Percentiles rank a stretch among this genome's conserved stretches.
Evolutionary conservation across 2,113 vertebrate species (phyloP).

Genomic region (Aplodontia rufa): DNA sequence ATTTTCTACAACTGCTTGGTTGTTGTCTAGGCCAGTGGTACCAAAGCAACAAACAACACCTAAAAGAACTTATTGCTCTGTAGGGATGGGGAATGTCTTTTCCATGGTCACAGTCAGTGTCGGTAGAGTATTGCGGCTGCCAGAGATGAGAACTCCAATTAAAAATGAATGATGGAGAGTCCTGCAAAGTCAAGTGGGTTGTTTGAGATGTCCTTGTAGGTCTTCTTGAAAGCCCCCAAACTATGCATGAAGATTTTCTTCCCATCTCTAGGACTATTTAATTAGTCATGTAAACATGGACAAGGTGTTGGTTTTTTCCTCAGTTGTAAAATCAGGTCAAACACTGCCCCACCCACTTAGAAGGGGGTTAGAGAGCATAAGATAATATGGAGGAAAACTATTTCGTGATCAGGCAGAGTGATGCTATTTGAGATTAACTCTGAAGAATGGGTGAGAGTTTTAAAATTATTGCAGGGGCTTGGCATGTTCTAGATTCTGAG

Average conservation of each 20-base stretch:
- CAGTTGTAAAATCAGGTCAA: neutral
- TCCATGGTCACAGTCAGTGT: neutral
- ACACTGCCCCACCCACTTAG: neutral
- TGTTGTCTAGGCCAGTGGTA: neutral
- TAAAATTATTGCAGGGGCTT: neutral
- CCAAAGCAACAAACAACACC: neutral
- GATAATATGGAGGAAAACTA: neutral
- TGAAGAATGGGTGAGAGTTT: neutral
- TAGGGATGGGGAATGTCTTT: neutral
- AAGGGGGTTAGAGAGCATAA: neutral
- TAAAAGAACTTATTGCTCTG: neutral
- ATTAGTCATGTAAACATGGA: neutral
- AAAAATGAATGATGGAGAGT: neutral
- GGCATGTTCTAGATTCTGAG: neutral
- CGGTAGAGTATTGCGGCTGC: neutral
- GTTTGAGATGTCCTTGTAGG: neutral
- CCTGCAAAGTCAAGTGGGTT: neutral
- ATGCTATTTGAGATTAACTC: neutral
- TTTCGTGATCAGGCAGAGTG: neutral
- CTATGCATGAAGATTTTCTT: neutral
- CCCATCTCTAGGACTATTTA: neutral
- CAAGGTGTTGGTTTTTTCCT: neutral
- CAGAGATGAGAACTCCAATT: neutral
- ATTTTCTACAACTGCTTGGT: neutral
- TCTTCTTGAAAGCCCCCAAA: neutral